These are phyloP conservation scores for Pachliopta kotzebuea DNA, from an alignment of 2,888 invertebrate genomes.

Conservation along the genomic window DNA sequence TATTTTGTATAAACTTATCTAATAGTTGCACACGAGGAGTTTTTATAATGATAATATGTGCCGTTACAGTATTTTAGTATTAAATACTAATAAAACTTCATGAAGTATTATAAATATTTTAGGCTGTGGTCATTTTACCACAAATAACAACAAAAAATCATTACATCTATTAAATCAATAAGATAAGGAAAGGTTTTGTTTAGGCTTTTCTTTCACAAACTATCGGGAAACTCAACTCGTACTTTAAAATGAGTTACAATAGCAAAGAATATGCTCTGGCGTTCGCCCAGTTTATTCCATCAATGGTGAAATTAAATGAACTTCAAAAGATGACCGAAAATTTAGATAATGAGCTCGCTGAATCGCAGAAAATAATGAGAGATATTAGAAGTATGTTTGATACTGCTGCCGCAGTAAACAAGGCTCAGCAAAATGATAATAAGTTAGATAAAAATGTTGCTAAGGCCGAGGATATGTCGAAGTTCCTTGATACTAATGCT, in stretches of 20 bases:
- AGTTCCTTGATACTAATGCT: slow-evolving; percentile 50
- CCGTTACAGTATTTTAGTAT: too few relatives aligned
- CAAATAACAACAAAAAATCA: not conserved
- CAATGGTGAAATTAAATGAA: slow-evolving; percentile 55
- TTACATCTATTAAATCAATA: not conserved
- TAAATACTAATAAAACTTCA: too few relatives aligned
- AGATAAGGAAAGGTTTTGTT: not conserved
- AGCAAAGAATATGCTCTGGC: slow-evolving; percentile 41
- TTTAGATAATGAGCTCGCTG: slow-evolving; percentile 57
- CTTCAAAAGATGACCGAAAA: slow-evolving; percentile 61
- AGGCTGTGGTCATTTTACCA: not conserved
- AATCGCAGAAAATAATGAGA: slow-evolving; percentile 60
- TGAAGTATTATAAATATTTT: not conserved
- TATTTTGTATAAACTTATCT: too few relatives aligned
- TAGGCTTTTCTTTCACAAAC: not conserved
- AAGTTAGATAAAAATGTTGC: slow-evolving; percentile 36
- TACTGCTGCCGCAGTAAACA: slow-evolving; percentile 40
- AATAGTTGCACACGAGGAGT: too few relatives aligned
- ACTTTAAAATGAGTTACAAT: slow-evolving; percentile 38
- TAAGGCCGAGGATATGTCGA: slow-evolving; percentile 51
- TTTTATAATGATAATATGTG: too few relatives aligned
- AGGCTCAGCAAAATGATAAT: slow-evolving; percentile 19
- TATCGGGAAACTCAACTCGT: not conserved
- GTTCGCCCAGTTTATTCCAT: slow-evolving; percentile 54
- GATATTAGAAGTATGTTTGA: slow-evolving; percentile 59